Percentiles rank a stretch among this genome's conserved stretches.
Evolutionary conservation across 2,797 vertebrate genomes (phyloP).

Genomic region (Threskiornis aethiopicus): DNA sequence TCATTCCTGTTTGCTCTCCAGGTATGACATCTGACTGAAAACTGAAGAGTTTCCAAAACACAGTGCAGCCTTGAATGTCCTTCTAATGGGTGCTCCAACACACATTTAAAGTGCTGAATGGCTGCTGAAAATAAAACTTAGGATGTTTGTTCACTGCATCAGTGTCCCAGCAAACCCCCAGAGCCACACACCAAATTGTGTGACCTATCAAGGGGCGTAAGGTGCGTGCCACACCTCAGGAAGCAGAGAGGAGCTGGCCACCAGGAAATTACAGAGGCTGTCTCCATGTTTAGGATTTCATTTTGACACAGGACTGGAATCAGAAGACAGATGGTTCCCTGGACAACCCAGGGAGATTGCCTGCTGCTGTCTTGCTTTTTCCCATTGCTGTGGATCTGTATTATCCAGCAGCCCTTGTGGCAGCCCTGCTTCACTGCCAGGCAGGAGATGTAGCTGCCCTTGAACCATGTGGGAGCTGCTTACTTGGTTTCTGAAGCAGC

Average conservation of each 20-base stretch:
- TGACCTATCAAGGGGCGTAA: accelerated
- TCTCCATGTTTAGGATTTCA: not conserved
- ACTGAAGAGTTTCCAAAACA: not conserved
- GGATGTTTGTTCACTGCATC: not conserved
- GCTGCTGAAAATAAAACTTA: not conserved
- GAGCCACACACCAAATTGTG: not conserved
- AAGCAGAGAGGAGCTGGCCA: not conserved
- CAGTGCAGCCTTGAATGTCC: not conserved
- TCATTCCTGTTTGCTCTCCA: not conserved
- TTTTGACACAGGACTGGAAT: not conserved
- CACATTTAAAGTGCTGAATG: not conserved
- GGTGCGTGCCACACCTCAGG: accelerated
- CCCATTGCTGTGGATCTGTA: accelerated
- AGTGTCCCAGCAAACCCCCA: not conserved
- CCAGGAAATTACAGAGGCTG: not conserved
- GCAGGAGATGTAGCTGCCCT: not conserved
- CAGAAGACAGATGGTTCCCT: not conserved
- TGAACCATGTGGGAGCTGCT: not conserved
- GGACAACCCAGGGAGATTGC: not conserved
- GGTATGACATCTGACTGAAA: not conserved
- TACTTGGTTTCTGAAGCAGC: not conserved
- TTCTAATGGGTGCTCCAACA: not conserved
- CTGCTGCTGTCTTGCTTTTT: not conserved
- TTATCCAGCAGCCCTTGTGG: not conserved
- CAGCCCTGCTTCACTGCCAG: not conserved